Base-by-base conservation (phyloP, 2,888 invertebrate species). In the Anticlea derivata region DNA sequence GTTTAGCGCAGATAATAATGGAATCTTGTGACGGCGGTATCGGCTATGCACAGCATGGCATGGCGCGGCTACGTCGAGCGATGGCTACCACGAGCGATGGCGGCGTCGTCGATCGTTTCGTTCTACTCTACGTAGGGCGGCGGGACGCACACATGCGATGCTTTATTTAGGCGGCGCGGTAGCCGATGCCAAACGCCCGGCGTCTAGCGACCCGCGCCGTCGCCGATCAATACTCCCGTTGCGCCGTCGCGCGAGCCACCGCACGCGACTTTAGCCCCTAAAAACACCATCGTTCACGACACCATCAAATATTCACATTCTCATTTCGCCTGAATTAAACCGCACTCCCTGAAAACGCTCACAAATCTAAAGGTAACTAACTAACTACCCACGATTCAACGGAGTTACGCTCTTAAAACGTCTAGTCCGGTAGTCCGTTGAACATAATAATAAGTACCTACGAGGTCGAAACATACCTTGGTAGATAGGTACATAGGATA, bases 121-220 rank as follows among this genome's bases (percentile, higher is more conserved):
- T 17, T 17, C 17, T n/a, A 68, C 54, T 63, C 72, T 66, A 57
- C 79, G 82, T 78, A 82, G 84, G 86, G 85, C 83, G 84, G 80
- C 78, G 66, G 67, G 70, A 73, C 75, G 75, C 82, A 83, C 85
- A 87, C 87, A 89, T 85, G 85, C 84, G 71, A 80, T 86, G 87
- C 86, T 88, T 88, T 87, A 88, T 89, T 89, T 90, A 89, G 87
- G 88, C 86, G 86, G 86, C 84, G 68, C n/a, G n/a, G n/a, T n/a
- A n/a, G n/a, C n/a, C n/a, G n/a, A n/a, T n/a, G 78, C 76, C 75
- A 81, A 71, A 85, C 87, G 87, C 84, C n/a, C 87, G 83, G 86
- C 86, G 86, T 86, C 88, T 87, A 80, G 81, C 83, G 79, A 74
- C 81, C 75, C 80, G 78, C 77, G 78, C 75, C 77, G 71, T 75